Evolutionary conservation across 2,888 invertebrate species (phyloP).

Genomic region (Idaea dimidiata): DNA sequence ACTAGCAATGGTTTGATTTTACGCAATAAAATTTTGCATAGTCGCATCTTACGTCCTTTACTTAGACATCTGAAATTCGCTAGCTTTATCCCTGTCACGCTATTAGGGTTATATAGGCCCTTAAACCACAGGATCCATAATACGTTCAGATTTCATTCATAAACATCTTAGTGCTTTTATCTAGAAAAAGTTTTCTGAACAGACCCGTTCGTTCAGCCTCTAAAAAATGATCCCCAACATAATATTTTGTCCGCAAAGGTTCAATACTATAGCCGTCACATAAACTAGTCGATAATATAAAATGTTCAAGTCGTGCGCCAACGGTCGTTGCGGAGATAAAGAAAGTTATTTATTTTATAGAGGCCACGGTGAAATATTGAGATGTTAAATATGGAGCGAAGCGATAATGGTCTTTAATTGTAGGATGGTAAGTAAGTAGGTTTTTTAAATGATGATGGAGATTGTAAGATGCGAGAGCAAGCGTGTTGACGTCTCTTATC

Average conservation of each 20-base stretch:
- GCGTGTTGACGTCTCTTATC: no score
- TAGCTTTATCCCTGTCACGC: no score
- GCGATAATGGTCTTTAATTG: not conserved
- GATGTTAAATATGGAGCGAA: not conserved
- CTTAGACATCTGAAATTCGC: no score
- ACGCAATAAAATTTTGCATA: no score
- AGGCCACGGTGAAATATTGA: conserved; percentile 4
- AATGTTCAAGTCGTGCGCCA: conserved; percentile 33
- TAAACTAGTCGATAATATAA: conserved; percentile 32
- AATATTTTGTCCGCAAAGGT: conserved; percentile 11
- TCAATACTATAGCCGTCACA: conserved; percentile 30
- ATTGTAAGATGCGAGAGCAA: no score
- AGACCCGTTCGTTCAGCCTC: not conserved
- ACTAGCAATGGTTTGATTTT: no score
- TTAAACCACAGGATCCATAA: no score
- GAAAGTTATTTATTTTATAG: conserved; percentile 14
- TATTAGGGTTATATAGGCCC: no score
- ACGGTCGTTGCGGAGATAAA: conserved; percentile 9
- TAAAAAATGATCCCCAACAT: not conserved
- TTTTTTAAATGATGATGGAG: no score
- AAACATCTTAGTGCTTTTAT: no score
- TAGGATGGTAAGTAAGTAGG: not conserved
- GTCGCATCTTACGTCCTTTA: no score
- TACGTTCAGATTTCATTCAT: no score
- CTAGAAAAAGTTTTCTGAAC: not conserved